Evolutionary conservation across 2,113 vertebrate genomes (phyloP), one percentile per base, ranked within the genome.

Genomic region (Indri indri): DNA sequence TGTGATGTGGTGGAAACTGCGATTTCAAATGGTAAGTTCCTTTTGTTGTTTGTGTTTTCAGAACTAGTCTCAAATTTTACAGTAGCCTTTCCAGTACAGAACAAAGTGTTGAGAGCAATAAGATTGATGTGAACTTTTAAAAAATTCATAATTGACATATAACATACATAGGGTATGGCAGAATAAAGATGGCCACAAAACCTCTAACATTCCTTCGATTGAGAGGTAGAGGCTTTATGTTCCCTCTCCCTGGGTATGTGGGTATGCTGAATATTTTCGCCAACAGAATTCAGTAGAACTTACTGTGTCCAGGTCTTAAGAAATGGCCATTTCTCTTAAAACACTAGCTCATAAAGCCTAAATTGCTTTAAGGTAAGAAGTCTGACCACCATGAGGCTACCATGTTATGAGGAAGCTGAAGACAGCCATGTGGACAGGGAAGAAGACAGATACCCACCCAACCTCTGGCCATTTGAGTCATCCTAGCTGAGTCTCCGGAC

Each of bases 1-100:
- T 85, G 73, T 25, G 23, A 85, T 96, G 93, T 93, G 94, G 71
- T 84, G 76, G 95, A 97, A 93, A 91, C 50, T 90, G 14, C 88
- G 97, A 97, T 95, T 85, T 96, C 87, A 97, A 97, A 93, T 70
- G 82, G 73, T 23, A 20, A 5, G 1, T 59, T 45, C 83, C 77
- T 74, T 95, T 59, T 59, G 42, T 66, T 88, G 42, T 61, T 66
- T 86, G 54, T 86, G 87, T 95, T 90, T 97, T 94, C 50, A 95
- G 45, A 97, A 74, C 50, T 79, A 12, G 92, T 42, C 14, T 50
- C 27, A 85, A 76, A 87, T 50, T 95, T 50, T 63, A 79, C 25
- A 70, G 47, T 10, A 59, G 14, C 5, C 32, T 54, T 54, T 65
- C 25, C 54, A 65, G 96, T 5, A 95, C 2, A 63, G 59, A 70